Evolutionary conservation across 2,888 invertebrate species (phyloP), one percentile per base, ranked within the genome.

Genomic region (Prosapia bicincta): DNA sequence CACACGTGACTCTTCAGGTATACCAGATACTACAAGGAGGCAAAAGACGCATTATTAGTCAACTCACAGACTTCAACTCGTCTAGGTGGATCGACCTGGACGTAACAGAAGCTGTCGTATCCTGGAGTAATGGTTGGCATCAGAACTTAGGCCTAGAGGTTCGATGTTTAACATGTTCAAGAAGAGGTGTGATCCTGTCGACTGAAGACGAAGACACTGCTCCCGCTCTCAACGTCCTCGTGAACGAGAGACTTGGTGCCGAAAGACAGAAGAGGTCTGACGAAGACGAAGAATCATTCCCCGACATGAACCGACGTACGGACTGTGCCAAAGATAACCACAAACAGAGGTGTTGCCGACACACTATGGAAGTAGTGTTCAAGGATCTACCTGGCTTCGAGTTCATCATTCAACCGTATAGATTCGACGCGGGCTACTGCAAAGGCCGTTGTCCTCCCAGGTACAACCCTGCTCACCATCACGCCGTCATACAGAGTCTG

Each of bases 351-450:
- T 92, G 92, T 81, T 92, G 92, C 81, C 86, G 91, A 15, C 90
- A 91, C 82, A 86, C 88, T 71, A 88, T 92, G 88, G 87, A 87
- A 69, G 91, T 92, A 0, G 87, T 87, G 66, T 91, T 92, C 82
- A 89, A 88, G 79, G 89, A 91, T 75, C 85, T 92, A 28, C 83
- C 83, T 7, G 90, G 89, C 25, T 89, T 89, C 82, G 89, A 89
- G 78, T 90, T 89, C 80, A 90, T 92, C 70, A 85, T 91, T 69
- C 89, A 90, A 79, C 92, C 92, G n/a, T 89, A 89, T 83, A 86
- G 85, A 20, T 92, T 92, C 82, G 91, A 92, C 82, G 91, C 91
- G 0, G 92, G 91, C 15, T 91, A 88, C 81, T 92, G 92, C 83
- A 89, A 89, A 69, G 76, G 76, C 28, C 70, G 76, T 10, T 76